phyloP scores from a whole-genome alignment of 2,113 vertebrate species.

The Halichoeres trimaculatus region DNA sequence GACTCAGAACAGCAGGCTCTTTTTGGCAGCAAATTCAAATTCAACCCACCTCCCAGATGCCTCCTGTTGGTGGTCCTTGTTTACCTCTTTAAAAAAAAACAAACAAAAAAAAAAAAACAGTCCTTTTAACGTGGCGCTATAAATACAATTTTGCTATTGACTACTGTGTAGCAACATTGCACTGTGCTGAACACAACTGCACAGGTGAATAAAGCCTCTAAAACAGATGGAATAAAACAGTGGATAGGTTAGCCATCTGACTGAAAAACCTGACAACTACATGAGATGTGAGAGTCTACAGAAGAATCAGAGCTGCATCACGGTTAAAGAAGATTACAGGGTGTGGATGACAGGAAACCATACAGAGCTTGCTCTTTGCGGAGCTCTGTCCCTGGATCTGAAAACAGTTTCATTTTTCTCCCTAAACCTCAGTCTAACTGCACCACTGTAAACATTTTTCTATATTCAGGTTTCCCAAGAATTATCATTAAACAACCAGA shows the following conservation, averaged over 20 bases:
- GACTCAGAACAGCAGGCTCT: constrained; percentile 67
- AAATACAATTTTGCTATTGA: constrained; percentile 30
- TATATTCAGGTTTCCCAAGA: not conserved
- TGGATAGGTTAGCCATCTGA: not conserved
- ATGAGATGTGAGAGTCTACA: constrained; percentile 2
- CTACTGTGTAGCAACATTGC: not conserved
- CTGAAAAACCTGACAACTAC: constrained; percentile 23
- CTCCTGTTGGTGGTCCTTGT: constrained; percentile 40
- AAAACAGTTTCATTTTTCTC: constrained; percentile 46
- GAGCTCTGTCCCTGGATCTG: constrained; percentile 29
- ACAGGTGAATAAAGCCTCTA: constrained; percentile 15
- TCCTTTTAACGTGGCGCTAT: constrained; percentile 22
- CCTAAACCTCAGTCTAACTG: constrained; percentile 22
- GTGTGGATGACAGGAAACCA: constrained; percentile 54
- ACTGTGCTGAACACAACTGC: constrained; percentile 9
- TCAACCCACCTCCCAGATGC: constrained; percentile 63
- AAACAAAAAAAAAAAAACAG: constrained; percentile 19
- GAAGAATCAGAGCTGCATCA: constrained; percentile 45
- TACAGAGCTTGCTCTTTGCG: constrained; percentile 22
- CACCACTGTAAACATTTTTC: constrained; percentile 14
- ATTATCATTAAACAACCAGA: constrained; percentile 14
- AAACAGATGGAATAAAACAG: constrained; percentile 27
- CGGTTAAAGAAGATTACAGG: constrained; percentile 41
- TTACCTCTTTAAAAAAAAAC: too few relatives aligned
- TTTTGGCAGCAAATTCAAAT: constrained; percentile 73